Conservation (phyloP, 2,888 invertebrate genomes). For the Rhagophthalmus giganteus region DNA sequence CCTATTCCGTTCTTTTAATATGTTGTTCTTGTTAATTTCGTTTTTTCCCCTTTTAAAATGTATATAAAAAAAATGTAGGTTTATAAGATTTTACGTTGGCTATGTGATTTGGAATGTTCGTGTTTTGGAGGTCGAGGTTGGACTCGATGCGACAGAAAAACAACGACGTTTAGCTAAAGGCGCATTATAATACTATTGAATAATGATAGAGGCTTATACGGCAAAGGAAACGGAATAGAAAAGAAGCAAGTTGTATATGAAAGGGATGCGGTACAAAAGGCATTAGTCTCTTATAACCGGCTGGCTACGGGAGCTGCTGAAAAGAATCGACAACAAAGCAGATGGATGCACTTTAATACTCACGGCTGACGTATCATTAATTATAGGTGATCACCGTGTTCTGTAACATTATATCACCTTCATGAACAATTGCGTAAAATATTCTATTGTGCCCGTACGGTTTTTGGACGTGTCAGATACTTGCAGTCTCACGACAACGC, state of each 20-base stretch:
- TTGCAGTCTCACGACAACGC: slow-evolving; percentile 26
- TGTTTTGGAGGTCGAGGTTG: too few relatives aligned
- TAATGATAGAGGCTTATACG: slow-evolving; percentile 43
- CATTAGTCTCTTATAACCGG: slow-evolving; percentile 48
- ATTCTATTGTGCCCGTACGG: slow-evolving; percentile 42
- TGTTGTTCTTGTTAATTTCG: slow-evolving; percentile 29
- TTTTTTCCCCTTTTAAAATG: too few relatives aligned
- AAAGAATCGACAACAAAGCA: slow-evolving; percentile 51
- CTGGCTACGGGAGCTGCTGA: slow-evolving; percentile 39
- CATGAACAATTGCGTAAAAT: slow-evolving; percentile 47
- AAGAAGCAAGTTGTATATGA: slow-evolving; percentile 45
- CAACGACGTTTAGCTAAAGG: slow-evolving; percentile 37
- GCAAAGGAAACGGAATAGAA: slow-evolving; percentile 46
- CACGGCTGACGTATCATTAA: slow-evolving; percentile 54
- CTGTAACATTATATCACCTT: slow-evolving; percentile 48
- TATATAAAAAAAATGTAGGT: too few relatives aligned
- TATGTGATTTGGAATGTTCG: too few relatives aligned
- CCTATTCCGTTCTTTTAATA: slow-evolving; percentile 32
- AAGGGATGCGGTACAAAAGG: slow-evolving; percentile 48
- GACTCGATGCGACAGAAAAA: slow-evolving; percentile 36
- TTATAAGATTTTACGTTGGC: too few relatives aligned
- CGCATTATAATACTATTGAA: slow-evolving; percentile 45
- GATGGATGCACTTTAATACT: slow-evolving; percentile 53
- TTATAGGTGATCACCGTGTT: slow-evolving; percentile 51
- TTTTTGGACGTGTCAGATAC: slow-evolving; percentile 38